These are phyloP conservation scores for Drosophila chauvacae DNA, from an alignment of 1,140 invertebrate genomes.

Conservation along the genomic window DNA sequence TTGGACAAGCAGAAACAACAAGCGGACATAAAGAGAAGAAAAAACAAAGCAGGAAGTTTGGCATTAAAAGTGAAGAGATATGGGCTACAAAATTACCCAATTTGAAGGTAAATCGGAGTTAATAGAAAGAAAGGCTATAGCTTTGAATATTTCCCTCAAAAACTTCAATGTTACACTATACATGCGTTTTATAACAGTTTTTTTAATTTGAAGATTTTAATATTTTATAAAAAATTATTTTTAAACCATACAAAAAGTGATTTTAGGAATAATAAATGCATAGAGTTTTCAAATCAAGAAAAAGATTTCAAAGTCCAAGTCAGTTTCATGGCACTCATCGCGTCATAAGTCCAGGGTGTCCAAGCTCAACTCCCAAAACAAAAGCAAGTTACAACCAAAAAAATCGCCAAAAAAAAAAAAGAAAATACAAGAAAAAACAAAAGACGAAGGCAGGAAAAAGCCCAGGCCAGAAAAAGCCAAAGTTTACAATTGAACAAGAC, in stretches of 20 bases:
- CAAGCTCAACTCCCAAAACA: conserved; percentile 14
- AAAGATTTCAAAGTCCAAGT: neutral
- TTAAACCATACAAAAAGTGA: too few species aligned
- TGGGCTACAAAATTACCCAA: neutral
- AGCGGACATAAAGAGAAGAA: neutral
- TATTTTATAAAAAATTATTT: neutral
- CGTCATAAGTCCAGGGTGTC: conserved; percentile 2
- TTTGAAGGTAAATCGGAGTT: neutral
- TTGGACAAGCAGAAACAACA: conserved; percentile 49
- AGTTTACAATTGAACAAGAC: conserved; percentile 78
- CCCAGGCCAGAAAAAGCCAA: conserved; percentile 35
- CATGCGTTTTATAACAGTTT: neutral
- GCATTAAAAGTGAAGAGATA: neutral
- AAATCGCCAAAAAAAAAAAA: neutral
- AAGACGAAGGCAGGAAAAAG: conserved; percentile 20
- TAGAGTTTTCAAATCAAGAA: neutral
- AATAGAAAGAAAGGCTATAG: neutral
- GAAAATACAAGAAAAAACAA: conserved; percentile 19
- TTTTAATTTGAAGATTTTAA: neutral
- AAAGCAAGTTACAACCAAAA: conserved; percentile 4
- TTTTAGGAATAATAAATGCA: too few species aligned
- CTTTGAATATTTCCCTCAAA: neutral
- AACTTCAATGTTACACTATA: neutral
- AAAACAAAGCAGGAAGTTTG: conserved; percentile 1
- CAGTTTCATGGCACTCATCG: neutral